Evolutionary conservation across 2,888 invertebrate genomes (phyloP).

Genomic region (Phengaris arion): DNA sequence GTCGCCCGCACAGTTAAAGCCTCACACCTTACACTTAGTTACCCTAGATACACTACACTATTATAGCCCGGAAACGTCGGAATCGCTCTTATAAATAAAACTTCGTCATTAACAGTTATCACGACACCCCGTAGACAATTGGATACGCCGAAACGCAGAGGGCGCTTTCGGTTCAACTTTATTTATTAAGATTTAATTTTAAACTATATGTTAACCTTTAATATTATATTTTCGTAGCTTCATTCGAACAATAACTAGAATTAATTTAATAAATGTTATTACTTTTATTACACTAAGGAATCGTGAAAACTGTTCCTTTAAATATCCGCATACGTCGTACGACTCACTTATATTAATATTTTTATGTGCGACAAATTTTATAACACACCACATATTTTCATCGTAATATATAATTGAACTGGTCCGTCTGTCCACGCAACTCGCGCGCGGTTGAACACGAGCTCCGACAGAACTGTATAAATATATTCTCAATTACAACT

Average conservation of each 20-base stretch:
- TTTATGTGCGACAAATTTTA: conserved; percentile 27
- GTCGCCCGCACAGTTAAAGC: neutral
- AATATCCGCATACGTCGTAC: conserved; percentile 20
- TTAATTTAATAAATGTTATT: neutral
- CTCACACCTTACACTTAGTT: neutral
- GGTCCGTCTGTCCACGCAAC: conserved; percentile 16
- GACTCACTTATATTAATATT: conserved; percentile 14
- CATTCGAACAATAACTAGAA: neutral
- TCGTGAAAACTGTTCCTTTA: neutral
- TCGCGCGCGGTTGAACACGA: neutral
- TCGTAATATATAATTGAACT: conserved; percentile 28
- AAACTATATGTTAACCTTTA: neutral
- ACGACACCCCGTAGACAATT: neutral
- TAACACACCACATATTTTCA: conserved; percentile 25
- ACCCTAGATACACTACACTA: neutral
- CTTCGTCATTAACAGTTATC: neutral
- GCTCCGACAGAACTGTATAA: conserved; percentile 4
- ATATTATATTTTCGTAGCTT: neutral
- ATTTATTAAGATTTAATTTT: neutral
- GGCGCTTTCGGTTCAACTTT: neutral
- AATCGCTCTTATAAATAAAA: neutral
- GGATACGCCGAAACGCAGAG: neutral
- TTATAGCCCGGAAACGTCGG: conserved; percentile 17
- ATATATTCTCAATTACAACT: conserved; percentile 14
- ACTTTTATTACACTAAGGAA: neutral